Conservation (phyloP, 1,140 invertebrate genomes). For the Epicauta chinensis region DNA sequence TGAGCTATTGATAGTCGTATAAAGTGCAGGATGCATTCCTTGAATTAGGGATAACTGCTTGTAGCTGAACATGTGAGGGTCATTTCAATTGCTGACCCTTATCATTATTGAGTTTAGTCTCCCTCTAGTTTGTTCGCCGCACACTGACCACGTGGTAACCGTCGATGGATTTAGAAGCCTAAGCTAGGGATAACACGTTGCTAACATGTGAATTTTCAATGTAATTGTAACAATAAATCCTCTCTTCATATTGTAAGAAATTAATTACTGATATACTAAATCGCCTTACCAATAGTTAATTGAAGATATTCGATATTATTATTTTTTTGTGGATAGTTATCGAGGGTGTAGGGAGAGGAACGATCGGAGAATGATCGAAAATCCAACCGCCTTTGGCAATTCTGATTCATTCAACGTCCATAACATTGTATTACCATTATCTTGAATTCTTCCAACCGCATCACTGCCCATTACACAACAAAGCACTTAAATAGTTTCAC, state of each 20-base stretch:
- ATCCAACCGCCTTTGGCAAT: conserved; percentile 2
- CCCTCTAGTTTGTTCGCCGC: conserved; percentile 18
- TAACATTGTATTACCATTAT: conserved; percentile 13
- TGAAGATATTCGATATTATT: no score
- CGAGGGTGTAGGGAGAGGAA: no score
- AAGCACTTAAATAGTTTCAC: conserved; percentile 8
- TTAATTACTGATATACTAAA: no score
- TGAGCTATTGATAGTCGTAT: conserved; percentile 18
- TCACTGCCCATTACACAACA: conserved; percentile 7
- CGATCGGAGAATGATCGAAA: not conserved
- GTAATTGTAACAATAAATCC: conserved; percentile 3
- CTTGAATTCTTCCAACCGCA: conserved; percentile 8
- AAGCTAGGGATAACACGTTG: conserved; percentile 17
- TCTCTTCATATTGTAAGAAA: no score
- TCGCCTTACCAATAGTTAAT: no score
- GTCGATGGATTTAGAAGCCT: conserved; percentile 14
- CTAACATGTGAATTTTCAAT: conserved; percentile 20
- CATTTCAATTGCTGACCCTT: conserved; percentile 32
- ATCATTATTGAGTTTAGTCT: conserved; percentile 30
- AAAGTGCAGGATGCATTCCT: conserved; percentile 17
- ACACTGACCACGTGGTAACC: conserved; percentile 25
- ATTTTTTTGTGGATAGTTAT: no score
- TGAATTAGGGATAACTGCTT: conserved; percentile 21
- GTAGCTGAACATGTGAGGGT: conserved; percentile 23
- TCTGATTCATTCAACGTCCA: conserved; percentile 10